These are phyloP conservation scores for Metaphire vulgaris DNA, from an alignment of 1,140 invertebrate species.

Conservation along the genomic window DNA sequence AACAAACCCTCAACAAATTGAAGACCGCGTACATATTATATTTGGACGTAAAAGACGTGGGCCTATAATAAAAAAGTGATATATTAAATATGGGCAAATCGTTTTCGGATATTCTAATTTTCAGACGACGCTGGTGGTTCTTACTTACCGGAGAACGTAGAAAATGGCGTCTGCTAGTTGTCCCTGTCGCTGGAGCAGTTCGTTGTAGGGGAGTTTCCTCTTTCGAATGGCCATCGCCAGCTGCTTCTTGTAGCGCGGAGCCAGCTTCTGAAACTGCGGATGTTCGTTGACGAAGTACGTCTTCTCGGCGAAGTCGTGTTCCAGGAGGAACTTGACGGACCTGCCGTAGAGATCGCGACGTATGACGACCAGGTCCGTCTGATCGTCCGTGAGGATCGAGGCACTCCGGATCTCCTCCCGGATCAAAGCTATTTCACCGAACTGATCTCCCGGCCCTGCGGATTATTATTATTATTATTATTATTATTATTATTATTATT, in stretches of 20 bases:
- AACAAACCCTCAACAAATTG: too few relatives aligned
- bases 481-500: too few relatives aligned
- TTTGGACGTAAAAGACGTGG: too few relatives aligned
- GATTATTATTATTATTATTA: too few relatives aligned
- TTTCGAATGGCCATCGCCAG: not conserved
- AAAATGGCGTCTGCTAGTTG: not conserved
- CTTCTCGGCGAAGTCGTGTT: not conserved
- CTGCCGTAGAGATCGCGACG: not conserved
- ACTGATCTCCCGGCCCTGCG: not conserved
- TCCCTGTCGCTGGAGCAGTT: not conserved
- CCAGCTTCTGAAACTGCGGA: not conserved
- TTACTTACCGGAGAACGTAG: not conserved
- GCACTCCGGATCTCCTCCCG: not conserved
- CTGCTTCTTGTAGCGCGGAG: not conserved
- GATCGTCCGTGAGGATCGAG: not conserved
- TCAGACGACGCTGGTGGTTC: too few relatives aligned
- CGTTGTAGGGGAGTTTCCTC: not conserved
- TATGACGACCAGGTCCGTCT: not conserved
- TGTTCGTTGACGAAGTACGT: not conserved
- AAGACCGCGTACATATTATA: too few relatives aligned
- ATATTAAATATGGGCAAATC: too few relatives aligned
- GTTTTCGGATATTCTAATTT: too few relatives aligned
- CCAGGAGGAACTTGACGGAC: not conserved
- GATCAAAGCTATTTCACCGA: not conserved
- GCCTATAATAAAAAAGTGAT: too few relatives aligned